Base-by-base conservation (phyloP, 1,140 invertebrate genomes). In the Globodera ellingtonae region DNA sequence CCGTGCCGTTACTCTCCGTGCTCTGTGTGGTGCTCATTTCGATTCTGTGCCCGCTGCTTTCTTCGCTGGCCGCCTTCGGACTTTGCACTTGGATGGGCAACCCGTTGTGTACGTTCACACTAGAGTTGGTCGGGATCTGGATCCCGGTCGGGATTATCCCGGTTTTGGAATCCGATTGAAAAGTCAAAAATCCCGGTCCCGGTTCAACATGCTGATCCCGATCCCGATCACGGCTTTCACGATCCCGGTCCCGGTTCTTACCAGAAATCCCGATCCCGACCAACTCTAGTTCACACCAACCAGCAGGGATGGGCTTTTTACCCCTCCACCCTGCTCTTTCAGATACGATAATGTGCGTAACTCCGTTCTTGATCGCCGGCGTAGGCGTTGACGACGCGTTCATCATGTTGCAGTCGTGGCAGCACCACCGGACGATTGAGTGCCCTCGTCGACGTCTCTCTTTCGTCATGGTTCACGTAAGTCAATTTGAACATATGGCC, bases 371-470 rank as follows among this genome's bases (percentile, higher is more conserved):
- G 18, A 86, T 82, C 21, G 47, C 56, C 47, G 84, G 84, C 46
- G 84, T 87, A 47, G 85, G 85, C 48, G 86, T 87, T 35, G 87
- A 89, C 77, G 87, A 89, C 79, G 86, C 86, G 18, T 71, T 81
- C 56, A 56, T 81, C 59, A 73, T 82, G 65, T 52, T 89, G 35
- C 86, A 89, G 78, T 80, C 84, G 10, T 88, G 87, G 88, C 81
- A 75, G n/a, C 79, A 84, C 65, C 83, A 84, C 50, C 70, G 62
- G 75, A n/a, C 81, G 56, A 83, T 87, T 56, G 62, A 76, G 9
- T 83, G 24, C 69, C 75, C 66, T 70, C 82, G 21, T 15, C 80
- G 50, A 24, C 50, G 80, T 5, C 59, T 81, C 9, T 50, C 65
- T 18, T 44, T 66, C 46, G 80, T 81, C 7, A 70, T 81, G 70